Evolutionary conservation across 2,888 invertebrate species (phyloP).

Genomic region (Meiosimyza platycephala): DNA sequence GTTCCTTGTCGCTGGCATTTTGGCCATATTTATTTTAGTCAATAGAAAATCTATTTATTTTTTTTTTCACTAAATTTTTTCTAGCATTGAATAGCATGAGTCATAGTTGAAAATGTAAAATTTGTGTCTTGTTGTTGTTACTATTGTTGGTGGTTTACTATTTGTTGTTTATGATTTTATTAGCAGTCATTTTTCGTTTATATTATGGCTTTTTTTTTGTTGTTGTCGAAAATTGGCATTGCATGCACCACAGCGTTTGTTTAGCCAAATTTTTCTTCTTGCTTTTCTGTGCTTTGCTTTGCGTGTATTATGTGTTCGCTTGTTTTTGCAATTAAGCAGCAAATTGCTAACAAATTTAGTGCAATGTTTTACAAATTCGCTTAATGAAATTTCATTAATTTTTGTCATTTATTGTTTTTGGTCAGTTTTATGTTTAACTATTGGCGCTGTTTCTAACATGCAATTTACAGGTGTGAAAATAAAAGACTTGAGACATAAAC

Average conservation of each 20-base stretch:
- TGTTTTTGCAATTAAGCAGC: constrained; percentile 59
- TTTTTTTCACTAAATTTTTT: constrained; percentile 4
- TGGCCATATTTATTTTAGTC: constrained; percentile 23
- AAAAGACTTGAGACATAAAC: constrained; percentile 17
- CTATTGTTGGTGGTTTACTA: constrained; percentile 35
- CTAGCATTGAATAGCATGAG: constrained; percentile 27
- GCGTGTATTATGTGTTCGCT: constrained; percentile 10
- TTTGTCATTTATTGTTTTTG: constrained; percentile 14
- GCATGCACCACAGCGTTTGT: constrained; percentile 32
- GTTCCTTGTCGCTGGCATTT: background rate
- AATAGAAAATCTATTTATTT: background rate
- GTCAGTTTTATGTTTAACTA: background rate
- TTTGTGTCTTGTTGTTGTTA: constrained; percentile 42
- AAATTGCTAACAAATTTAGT: constrained; percentile 64
- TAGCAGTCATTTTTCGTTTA: constrained; percentile 18
- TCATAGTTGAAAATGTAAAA: constrained; percentile 36
- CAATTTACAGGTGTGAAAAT: background rate
- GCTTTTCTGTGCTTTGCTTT: background rate
- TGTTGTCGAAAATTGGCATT: constrained; percentile 36
- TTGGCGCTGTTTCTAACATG: background rate
- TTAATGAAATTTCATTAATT: constrained; percentile 34
- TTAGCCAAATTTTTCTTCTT: background rate
- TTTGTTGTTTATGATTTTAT: constrained; percentile 41
- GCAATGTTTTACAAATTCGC: constrained; percentile 34
- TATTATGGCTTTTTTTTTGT: constrained; percentile 27